These are phyloP conservation scores for Drosophila gunungcola DNA, from an alignment of 1,140 invertebrate species.

Conservation along the genomic window DNA sequence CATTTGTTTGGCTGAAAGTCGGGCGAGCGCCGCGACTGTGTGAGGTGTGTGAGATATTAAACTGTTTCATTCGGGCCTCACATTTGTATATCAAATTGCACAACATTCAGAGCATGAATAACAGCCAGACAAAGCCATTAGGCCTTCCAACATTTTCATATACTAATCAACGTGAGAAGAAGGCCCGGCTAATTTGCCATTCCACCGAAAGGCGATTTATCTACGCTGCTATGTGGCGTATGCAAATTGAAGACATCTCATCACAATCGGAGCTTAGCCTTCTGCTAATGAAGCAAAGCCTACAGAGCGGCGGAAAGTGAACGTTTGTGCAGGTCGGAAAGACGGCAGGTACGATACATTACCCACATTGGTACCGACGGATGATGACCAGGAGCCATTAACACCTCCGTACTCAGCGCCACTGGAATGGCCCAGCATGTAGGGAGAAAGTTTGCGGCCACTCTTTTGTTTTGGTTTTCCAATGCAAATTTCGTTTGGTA, in stretches of 20 bases:
- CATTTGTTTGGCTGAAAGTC: conserved; percentile 54
- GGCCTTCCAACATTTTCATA: conserved; percentile 18
- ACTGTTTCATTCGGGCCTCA: conserved; percentile 42
- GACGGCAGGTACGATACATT: background rate
- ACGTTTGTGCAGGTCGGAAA: conserved; percentile 16
- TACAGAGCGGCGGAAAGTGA: conserved; percentile 52
- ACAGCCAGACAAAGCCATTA: conserved; percentile 27
- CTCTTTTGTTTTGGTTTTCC: conserved; percentile 23
- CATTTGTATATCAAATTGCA: conserved; percentile 58
- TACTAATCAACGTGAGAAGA: conserved; percentile 71
- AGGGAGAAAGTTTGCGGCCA: conserved; percentile 62
- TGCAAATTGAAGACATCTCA: conserved; percentile 62
- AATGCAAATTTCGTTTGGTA: conserved; percentile 70
- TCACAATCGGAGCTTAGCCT: conserved; percentile 39
- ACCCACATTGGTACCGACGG: conserved; percentile 4
- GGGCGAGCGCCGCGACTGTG: conserved; percentile 18
- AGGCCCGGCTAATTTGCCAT: conserved; percentile 48
- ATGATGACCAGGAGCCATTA: conserved; percentile 44
- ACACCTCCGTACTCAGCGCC: conserved; percentile 29
- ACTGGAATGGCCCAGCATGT: conserved; percentile 17
- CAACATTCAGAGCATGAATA: conserved; percentile 72
- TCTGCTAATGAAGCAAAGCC: conserved; percentile 44
- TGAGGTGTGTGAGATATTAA: conserved; percentile 34
- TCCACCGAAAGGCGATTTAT: conserved; percentile 44
- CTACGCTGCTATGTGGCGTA: conserved; percentile 45